phyloP scores from a whole-genome alignment of 2,888 invertebrate genomes.

The Trachelus troglodyta region DNA sequence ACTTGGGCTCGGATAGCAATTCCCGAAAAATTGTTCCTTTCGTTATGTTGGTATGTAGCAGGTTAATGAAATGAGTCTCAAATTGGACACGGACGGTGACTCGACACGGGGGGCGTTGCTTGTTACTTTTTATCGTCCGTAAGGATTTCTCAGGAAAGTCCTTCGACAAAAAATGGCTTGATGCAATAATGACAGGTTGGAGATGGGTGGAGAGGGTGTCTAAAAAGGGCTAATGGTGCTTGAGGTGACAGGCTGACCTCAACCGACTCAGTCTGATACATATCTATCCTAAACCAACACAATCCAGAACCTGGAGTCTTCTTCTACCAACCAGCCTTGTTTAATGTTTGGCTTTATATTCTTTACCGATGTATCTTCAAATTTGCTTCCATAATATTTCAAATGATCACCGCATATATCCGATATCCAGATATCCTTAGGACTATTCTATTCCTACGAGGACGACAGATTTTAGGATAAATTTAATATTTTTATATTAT shows the following conservation, averaged over 20 bases:
- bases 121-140: slow-evolving; percentile 18
- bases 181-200: slow-evolving; percentile 60
- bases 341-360: slow-evolving; percentile 49
- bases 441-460: background rate
- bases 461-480: background rate
- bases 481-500: background rate
- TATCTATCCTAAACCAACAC: slow-evolving; percentile 66
- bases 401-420: background rate
- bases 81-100: slow-evolving; percentile 11
- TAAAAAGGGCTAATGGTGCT: slow-evolving; percentile 62
- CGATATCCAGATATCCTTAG: background rate
- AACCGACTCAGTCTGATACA: slow-evolving; percentile 56
- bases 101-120: slow-evolving; percentile 9
- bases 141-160: slow-evolving; percentile 28
- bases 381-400: slow-evolving; percentile 13
- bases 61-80: slow-evolving; percentile 4
- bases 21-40: background rate
- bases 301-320: slow-evolving; percentile 39
- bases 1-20: background rate
- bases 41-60: background rate
- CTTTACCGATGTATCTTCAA: slow-evolving; percentile 24
- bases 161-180: slow-evolving; percentile 38
- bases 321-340: slow-evolving; percentile 22
- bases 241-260: slow-evolving; percentile 62
- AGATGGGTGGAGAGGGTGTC: slow-evolving; percentile 43